Evolutionary conservation across 23 tunicate species (phyloP).

Genomic region (Phallusia fumigata): DNA sequence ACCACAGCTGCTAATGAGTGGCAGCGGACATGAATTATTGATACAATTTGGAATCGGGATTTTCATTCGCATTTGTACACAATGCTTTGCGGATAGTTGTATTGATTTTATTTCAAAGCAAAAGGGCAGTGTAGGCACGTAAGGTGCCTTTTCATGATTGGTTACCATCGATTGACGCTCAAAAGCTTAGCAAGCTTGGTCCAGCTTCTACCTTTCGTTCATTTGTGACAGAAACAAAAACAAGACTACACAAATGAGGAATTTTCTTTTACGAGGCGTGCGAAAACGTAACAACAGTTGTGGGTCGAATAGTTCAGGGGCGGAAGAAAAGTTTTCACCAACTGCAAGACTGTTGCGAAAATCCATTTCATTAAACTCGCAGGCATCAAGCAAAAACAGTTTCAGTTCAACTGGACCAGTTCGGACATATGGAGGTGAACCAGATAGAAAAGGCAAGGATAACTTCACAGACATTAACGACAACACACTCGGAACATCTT

Average conservation of each 20-base stretch:
- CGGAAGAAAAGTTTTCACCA: background rate
- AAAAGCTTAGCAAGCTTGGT: background rate
- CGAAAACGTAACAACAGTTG: slow-evolving; percentile 1
- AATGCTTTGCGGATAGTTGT: background rate
- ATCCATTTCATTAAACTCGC: background rate
- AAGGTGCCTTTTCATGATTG: background rate
- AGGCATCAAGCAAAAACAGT: background rate
- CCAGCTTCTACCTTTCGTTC: background rate
- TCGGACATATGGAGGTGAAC: background rate
- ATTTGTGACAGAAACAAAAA: background rate
- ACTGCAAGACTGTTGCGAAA: background rate
- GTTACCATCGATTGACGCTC: background rate
- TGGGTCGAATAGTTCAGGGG: background rate
- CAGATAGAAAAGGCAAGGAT: background rate
- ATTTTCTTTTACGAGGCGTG: background rate
- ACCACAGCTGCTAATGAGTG: background rate
- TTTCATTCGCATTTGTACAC: background rate
- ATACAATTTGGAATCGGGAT: background rate
- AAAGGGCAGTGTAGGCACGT: background rate
- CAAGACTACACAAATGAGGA: background rate
- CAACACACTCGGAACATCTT: background rate
- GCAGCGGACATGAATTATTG: background rate
- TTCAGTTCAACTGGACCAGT: background rate
- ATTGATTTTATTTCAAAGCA: background rate
- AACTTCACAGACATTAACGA: background rate